Evolutionary conservation across 2,888 invertebrate genomes (phyloP).

Genomic region (Folsomia manolachei): DNA sequence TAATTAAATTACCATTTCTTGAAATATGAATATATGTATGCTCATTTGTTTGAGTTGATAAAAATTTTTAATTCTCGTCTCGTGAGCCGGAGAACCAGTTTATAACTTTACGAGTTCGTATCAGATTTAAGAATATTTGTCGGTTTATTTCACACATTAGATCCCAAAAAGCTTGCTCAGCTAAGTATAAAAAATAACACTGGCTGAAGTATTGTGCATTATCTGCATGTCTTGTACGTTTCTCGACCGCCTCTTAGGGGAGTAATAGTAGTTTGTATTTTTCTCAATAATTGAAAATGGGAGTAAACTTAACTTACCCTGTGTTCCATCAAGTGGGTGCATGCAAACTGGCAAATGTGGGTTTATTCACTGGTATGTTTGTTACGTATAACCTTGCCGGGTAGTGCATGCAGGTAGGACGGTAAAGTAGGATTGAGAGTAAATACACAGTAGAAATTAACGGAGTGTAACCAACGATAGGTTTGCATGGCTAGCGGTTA

Average conservation of each 20-base stretch:
- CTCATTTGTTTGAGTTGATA: background rate
- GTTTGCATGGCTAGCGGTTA: slow-evolving; percentile 30
- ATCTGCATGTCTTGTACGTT: too few species aligned
- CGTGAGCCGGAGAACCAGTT: background rate
- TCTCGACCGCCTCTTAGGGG: too few species aligned
- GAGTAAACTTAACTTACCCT: too few species aligned
- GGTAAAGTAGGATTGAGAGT: background rate
- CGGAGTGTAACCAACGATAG: slow-evolving; percentile 31
- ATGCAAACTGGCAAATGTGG: too few species aligned
- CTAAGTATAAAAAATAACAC: too few species aligned
- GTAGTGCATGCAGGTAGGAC: background rate
- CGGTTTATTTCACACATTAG: background rate
- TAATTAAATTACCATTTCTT: background rate
- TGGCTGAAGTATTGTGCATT: too few species aligned
- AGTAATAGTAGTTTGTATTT: background rate
- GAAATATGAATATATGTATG: background rate
- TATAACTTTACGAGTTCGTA: background rate
- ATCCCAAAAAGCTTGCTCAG: too few species aligned
- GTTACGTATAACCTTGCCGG: too few species aligned
- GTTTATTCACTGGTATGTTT: too few species aligned
- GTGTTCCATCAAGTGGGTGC: background rate
- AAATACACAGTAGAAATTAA: slow-evolving; percentile 10
- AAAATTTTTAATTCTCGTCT: background rate
- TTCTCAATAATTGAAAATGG: background rate
- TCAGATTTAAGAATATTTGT: background rate